Percentiles rank a stretch among this genome's conserved stretches.
phyloP scores from a whole-genome alignment of 2,113 vertebrate species.

The Osmerus mordax region DNA sequence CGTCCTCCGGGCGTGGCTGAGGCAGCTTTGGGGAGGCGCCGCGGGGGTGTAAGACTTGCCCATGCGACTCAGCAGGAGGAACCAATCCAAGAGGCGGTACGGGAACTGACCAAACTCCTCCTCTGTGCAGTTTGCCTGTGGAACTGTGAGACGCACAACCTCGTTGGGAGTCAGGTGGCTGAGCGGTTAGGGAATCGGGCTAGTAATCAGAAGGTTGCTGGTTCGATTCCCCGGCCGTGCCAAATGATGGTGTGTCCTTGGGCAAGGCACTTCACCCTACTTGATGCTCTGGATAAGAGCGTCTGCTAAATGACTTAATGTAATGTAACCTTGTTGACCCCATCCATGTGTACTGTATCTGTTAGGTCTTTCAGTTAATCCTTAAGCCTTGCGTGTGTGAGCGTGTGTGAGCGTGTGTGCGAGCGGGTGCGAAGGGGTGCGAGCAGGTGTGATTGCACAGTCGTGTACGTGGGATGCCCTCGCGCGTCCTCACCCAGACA shows the following conservation, averaged over 20 bases:
- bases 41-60: conserved; percentile 46
- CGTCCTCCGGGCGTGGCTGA: conserved; percentile 47
- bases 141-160: conserved; percentile 31
- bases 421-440: conserved; percentile 4
- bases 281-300: no score
- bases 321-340: background rate
- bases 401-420: conserved; percentile 9
- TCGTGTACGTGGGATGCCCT: no score
- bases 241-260: no score
- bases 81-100: conserved; percentile 68
- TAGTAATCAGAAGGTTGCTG: no score
- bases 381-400: background rate
- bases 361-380: background rate
- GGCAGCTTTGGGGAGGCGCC: conserved; percentile 52
- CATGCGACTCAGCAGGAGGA: conserved; percentile 69
- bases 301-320: no score
- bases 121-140: conserved; percentile 32
- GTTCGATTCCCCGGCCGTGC: no score
- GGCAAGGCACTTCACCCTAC: no score
- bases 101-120: conserved; percentile 70
- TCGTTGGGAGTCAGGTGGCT: background rate
- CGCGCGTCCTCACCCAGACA: conserved; percentile 58
- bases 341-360: background rate
- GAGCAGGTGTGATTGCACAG: background rate
- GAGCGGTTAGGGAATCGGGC: no score